Evolutionary conservation across 2,113 vertebrate species (phyloP), one percentile per base, ranked within the genome.

Genomic region (Psettodes erumei): DNA sequence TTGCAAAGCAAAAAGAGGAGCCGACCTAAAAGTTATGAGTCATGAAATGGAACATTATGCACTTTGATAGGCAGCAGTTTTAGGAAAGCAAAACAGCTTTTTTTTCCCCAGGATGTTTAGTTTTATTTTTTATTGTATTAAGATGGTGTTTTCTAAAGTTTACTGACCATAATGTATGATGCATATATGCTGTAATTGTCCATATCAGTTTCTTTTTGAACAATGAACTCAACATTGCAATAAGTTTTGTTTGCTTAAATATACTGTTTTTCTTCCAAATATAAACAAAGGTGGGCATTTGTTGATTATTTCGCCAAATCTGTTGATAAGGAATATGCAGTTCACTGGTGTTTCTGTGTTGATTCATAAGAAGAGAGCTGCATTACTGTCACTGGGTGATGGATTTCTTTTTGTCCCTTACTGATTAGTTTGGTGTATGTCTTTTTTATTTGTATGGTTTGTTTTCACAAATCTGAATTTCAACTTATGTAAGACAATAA

Each of bases 51-150:
- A 81, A 88, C 85, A 90, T 90, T 93, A 93, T 93, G 94, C 94
- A 95, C 94, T 95, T 94, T 95, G 90, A 91, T 83, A 82, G 81
- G 83, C 80, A 84, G 83, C 79, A 77, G 77, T 77, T 91, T 71
- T 72, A 81, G 79, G 51, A 69, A 73, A 50, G 50, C 45, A 18
- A 47, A 32, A 71, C 40, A 64, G 63, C 35, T 60, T 80, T 72
- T 70, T 64, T 74, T 69, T 5, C 27, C 8, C 11, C 43, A 47
- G 75, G 59, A 76, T 53, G 55, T 51, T 85, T 81, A 60, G 19
- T 74, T 80, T 51, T 0, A 40, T 68, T 87, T 78, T 70, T 51
- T 67, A 74, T 4, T n/a, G n/a, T 74, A 61, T 65, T 83, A 75
- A 71, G 73, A 71, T 35, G 8, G 59, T 54, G 28, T 67, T 87